A percentile compares a stretch with the other conserved stretches of the same genome.
These are phyloP conservation scores for Nasonovia ribisnigri DNA, from an alignment of 2,888 invertebrate species.

Conservation along the genomic window DNA sequence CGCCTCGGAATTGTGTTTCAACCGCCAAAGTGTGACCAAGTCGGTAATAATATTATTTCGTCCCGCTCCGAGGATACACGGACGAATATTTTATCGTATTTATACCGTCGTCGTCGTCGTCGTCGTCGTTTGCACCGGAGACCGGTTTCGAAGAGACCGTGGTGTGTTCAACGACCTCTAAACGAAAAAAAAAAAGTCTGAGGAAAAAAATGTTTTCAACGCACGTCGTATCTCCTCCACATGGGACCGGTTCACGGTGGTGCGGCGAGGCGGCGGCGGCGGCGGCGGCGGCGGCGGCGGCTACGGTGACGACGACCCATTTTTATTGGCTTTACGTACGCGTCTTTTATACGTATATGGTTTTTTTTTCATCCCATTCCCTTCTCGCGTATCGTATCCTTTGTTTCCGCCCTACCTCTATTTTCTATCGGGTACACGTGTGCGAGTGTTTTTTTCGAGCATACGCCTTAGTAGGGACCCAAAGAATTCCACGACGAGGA, in stretches of 20 bases:
- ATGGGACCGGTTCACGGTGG: conserved; percentile 61
- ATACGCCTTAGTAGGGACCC: conserved; percentile 13
- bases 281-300: conserved; percentile 15
- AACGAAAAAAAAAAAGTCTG: conserved; percentile 51
- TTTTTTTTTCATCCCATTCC: conserved; percentile 41
- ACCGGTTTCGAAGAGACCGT: conserved; percentile 58
- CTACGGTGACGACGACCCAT: conserved; percentile 57
- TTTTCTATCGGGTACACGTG: neutral
- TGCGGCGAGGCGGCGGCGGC: neutral
- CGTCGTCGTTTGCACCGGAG: conserved; percentile 39
- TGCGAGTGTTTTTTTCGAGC: neutral
- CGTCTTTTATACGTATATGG: conserved; percentile 36
- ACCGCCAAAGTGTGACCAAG: conserved; percentile 42
- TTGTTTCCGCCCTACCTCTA: conserved; percentile 3
- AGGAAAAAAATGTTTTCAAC: conserved; percentile 49
- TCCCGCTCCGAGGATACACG: conserved; percentile 46
- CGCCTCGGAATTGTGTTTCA: conserved; percentile 24
- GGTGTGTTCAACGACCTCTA: conserved; percentile 64
- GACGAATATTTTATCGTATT: neutral
- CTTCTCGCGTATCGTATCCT: neutral
- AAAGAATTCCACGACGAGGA: neutral
- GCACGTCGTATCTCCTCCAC: conserved; percentile 44
- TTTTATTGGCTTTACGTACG: conserved; percentile 61
- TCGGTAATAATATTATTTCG: conserved; percentile 43
- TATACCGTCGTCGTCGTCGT: conserved; percentile 21